Base-by-base conservation (phyloP, 2,797 vertebrate species). In the Anguilla marmorata region DNA sequence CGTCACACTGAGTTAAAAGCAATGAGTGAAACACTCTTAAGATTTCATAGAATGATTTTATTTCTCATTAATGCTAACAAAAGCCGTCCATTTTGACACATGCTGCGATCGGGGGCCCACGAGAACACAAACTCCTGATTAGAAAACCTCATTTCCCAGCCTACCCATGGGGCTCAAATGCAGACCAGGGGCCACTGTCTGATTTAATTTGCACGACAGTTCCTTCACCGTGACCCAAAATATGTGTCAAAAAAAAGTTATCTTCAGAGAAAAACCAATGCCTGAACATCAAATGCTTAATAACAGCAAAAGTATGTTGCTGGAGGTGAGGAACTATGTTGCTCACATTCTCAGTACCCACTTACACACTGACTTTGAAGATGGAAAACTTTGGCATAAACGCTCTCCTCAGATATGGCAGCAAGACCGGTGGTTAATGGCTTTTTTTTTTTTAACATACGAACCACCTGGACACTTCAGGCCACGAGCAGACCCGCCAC, bases 31-130 rank as follows among this genome's bases (percentile, higher is more conserved):
- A 66, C 84, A 52, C 88, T 89, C 76, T 58, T 80, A 87, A 90
- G 91, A 92, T 90, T 90, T 91, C 90, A 93, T 74, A 83, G 87
- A 90, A 87, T 90, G 88, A 90, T 90, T 79, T 88, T 89, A 89
- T 91, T 92, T 91, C 91, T 92, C 91, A 91, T 91, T 89, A 92
- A 80, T 1, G n/a, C 87, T 86, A 85, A 92, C 87, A 90, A 91
- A 91, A 89, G 85, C 86, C 84, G 86, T 63, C 89, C 86, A 56
- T 87, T 76, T 87, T 33, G 50, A 84, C 16, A 84, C 85, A 56
- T 48, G 48, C 60, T 72, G 30, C 41, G 85, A 88, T 87, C 88
- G 45, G 50, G 72, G 66, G 88, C 85, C 52, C 33, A 48, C 74
- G 76, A 60, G 85, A 86, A n/a, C 74, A 84, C 86, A 21, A 69